Evolutionary conservation across 2,888 invertebrate species (phyloP), one percentile per base, ranked within the genome.

Genomic region (Plutella xylostella): DNA sequence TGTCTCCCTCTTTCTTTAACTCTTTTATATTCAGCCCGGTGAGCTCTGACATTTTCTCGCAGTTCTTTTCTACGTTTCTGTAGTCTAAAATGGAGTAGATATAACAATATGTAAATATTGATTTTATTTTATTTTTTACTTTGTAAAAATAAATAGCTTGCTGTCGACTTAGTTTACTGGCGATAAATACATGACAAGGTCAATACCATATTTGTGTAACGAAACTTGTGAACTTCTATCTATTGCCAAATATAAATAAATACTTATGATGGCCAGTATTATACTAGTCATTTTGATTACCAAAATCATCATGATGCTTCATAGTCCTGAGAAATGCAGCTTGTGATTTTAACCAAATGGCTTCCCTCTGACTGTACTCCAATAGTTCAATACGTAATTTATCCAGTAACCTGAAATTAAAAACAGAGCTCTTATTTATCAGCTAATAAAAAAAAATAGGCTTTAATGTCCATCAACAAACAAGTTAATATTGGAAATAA

Each of bases 301-400:
- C 73, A 62, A 62, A 69, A 11, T 73, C 68, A 4, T 68, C 64
- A 6, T 56, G 49, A 51, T 69, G 71, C 51, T 74, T 72, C 67
- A 76, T 73, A 1, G 69, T 71, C 40, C 61, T 72, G 45, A 82
- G 54, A 50, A 82, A 70, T 4, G 72, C 64, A 5, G 67, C 60
- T 45, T 76, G 76, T n/a, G 67, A 57, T 51, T 68, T 71, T 6
- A 74, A 51, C 76, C 77, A 75, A 12, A 57, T 48, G 0, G 55
- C 49, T 48, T 79, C 76, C 42, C 54, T 63, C 6, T 56, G 49
- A 22, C 46, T 55, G 38, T 68, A 82, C 30, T 67, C 63, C 30
- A 46, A 48, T 39, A 82, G 45, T 39, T 72, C 71, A n/a, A 56
- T 52, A 4, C 61, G 63, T 1, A 79, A 56, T 48, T 59, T 57